Percentiles rank a stretch among this genome's conserved stretches.
Evolutionary conservation across 2,797 vertebrate genomes (phyloP).

Genomic region (Xenops minutus): DNA sequence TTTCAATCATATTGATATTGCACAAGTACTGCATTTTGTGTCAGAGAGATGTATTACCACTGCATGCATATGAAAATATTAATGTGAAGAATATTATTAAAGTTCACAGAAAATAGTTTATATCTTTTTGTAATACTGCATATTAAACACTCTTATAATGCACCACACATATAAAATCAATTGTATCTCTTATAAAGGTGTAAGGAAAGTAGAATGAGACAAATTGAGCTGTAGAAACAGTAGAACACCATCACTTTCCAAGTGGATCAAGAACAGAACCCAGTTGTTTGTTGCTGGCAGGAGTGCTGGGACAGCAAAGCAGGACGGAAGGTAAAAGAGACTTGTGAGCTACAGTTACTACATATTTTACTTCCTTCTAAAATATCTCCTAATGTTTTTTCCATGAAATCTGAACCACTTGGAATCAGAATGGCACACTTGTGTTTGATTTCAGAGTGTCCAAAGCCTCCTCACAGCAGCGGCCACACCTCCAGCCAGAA

Average conservation of each 20-base stretch:
- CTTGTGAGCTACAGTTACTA: neutral
- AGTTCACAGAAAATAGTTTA: neutral
- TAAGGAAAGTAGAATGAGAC: neutral
- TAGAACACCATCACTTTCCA: neutral
- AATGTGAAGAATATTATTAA: neutral
- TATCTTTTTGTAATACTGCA: neutral
- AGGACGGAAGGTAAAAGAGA: neutral
- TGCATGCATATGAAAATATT: neutral
- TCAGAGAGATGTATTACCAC: neutral
- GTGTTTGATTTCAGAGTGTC: neutral
- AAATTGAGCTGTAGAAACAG: neutral
- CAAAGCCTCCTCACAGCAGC: neutral
- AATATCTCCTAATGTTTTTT: neutral
- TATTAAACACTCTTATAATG: neutral
- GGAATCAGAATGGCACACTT: neutral
- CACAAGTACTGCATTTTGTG: neutral
- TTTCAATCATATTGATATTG: neutral
- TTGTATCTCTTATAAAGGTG: neutral
- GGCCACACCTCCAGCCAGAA: neutral
- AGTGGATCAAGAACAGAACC: neutral
- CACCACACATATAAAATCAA: neutral
- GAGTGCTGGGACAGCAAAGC: neutral
- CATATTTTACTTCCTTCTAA: neutral
- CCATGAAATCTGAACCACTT: neutral
- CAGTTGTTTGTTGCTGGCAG: neutral